Evolutionary conservation across 2,113 vertebrate species (phyloP).

Genomic region (Cinclus cinclus): DNA sequence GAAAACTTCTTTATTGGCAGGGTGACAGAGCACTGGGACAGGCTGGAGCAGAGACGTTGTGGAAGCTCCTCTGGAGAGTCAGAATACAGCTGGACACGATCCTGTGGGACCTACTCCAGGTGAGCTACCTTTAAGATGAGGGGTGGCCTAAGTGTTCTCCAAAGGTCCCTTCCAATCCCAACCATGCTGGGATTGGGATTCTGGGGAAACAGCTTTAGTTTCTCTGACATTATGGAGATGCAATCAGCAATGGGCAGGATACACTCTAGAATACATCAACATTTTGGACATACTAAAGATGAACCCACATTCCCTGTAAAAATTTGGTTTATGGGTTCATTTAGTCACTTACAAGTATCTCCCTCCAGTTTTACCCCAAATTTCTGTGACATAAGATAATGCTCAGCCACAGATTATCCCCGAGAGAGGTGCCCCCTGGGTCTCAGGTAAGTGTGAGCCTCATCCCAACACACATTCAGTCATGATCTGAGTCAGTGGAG

Average conservation of each 20-base stretch:
- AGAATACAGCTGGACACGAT: neutral
- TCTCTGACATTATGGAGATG: neutral
- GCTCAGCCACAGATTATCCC: neutral
- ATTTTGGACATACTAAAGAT: neutral
- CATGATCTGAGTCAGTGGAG: neutral
- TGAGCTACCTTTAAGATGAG: neutral
- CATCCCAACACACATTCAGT: neutral
- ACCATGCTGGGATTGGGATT: fast-evolving
- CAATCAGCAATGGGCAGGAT: neutral
- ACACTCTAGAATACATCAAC: neutral
- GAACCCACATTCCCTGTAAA: neutral
- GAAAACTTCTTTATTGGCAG: neutral
- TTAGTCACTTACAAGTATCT: neutral
- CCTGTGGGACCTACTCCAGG: neutral
- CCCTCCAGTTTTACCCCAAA: neutral
- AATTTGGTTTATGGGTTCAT: neutral
- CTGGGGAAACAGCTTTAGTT: neutral
- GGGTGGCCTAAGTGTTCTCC: neutral
- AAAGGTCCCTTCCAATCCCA: neutral
- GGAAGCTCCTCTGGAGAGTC: neutral
- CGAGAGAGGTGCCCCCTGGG: neutral
- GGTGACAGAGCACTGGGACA: neutral
- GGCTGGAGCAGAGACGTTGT: fast-evolving
- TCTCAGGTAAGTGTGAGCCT: neutral
- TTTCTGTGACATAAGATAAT: neutral